Conservation (phyloP, 2,888 invertebrate species). For the Mycalesis mineus region DNA sequence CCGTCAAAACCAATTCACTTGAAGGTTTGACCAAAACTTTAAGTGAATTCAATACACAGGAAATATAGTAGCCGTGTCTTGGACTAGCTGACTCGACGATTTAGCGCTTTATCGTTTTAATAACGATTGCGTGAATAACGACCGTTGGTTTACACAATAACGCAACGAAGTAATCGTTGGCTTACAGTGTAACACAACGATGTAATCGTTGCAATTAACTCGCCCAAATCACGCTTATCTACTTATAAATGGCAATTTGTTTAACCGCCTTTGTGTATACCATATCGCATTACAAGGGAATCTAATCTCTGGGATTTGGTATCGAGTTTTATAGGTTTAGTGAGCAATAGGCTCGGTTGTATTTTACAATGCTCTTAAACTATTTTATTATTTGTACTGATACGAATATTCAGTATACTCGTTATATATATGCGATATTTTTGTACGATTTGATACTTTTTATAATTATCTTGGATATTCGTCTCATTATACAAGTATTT, state of each 20-base stretch:
- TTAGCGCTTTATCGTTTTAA: conserved; percentile 39
- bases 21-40: too few relatives aligned
- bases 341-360: neutral
- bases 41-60: neutral
- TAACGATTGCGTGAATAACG: conserved; percentile 42
- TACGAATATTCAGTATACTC: too few relatives aligned
- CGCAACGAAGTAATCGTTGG: conserved; percentile 40
- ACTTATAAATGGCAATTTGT: conserved; percentile 41
- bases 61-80: conserved; percentile 5
- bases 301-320: neutral
- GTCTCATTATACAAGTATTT: too few relatives aligned
- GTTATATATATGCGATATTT: too few relatives aligned
- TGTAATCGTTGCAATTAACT: conserved; percentile 45
- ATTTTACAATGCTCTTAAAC: too few relatives aligned
- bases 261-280: conserved; percentile 27
- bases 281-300: conserved; percentile 8
- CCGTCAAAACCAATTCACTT: too few relatives aligned
- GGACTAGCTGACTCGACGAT: conserved; percentile 6
- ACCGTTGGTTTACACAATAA: conserved; percentile 36
- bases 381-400: too few relatives aligned
- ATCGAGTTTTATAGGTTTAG: neutral
- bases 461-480: too few relatives aligned
- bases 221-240: conserved; percentile 42
- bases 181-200: conserved; percentile 37
- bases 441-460: too few relatives aligned